These are phyloP conservation scores for Pungitius pungitius DNA, from an alignment of 2,113 vertebrate genomes.

Conservation along the genomic window DNA sequence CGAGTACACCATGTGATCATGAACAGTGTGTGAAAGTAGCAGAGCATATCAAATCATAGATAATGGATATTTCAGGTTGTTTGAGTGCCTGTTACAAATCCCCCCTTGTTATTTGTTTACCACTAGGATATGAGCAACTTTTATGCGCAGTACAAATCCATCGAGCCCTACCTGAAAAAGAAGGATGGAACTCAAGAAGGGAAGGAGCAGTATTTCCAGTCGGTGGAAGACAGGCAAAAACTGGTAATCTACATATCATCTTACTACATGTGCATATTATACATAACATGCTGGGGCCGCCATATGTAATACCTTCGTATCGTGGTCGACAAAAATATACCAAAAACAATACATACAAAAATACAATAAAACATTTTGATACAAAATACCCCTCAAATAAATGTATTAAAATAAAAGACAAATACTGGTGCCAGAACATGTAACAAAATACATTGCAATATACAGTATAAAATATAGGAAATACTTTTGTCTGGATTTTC, in stretches of 20 bases:
- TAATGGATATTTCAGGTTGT: not conserved
- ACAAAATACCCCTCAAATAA: no score
- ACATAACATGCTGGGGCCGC: not conserved
- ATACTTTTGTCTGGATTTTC: no score
- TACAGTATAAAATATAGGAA: no score
- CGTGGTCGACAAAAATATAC: no score
- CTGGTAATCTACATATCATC: constrained; percentile 79
- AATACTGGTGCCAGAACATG: no score
- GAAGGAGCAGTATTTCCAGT: constrained; percentile 92
- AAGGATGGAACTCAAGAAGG: constrained; percentile 88
- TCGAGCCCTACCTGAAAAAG: constrained; percentile 94
- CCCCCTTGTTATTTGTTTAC: not conserved
- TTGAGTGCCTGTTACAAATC: not conserved
- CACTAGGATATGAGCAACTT: constrained; percentile 94
- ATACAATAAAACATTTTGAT: no score
- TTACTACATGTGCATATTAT: not conserved
- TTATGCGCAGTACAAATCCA: constrained; percentile 96
- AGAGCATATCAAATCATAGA: not conserved
- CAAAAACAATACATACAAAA: no score
- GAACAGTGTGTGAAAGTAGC: not conserved
- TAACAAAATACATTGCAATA: no score
- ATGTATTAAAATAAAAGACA: no score
- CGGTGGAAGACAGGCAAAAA: constrained; percentile 91
- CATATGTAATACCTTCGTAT: not conserved
- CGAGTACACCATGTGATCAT: not conserved